Conservation (phyloP, 2,797 vertebrate species). For the Cetoscarus ocellatus region DNA sequence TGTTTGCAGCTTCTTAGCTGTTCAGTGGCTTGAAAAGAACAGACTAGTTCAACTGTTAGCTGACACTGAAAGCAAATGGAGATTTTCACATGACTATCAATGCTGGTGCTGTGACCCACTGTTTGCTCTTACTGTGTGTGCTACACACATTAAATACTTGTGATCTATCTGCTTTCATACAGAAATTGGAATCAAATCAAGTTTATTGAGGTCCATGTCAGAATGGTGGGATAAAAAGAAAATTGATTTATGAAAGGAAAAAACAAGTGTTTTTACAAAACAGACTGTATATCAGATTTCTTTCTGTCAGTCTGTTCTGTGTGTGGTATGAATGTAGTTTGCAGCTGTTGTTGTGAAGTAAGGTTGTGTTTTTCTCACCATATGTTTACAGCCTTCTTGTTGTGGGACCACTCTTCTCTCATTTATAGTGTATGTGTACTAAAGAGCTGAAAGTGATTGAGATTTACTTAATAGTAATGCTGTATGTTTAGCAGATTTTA, state of each 20-base stretch:
- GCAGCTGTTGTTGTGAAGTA: neutral
- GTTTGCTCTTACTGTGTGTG: neutral
- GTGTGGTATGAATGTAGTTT: slow-evolving; percentile 2
- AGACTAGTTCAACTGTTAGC: neutral
- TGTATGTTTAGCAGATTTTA: neutral
- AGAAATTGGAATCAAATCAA: slow-evolving; percentile 15
- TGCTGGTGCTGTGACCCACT: neutral
- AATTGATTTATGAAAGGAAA: neutral
- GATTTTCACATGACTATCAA: neutral
- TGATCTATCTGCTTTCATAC: neutral
- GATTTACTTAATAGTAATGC: too few species aligned
- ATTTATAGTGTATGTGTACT: neutral
- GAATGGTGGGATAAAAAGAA: neutral
- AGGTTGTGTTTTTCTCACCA: neutral
- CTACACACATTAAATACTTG: neutral
- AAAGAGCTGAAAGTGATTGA: too few species aligned
- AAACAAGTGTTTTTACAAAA: neutral
- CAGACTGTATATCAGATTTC: neutral
- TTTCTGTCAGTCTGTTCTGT: too few species aligned
- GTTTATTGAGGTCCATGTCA: slow-evolving; percentile 5
- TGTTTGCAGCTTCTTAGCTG: neutral
- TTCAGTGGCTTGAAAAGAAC: slow-evolving; percentile 8
- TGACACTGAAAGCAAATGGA: slow-evolving; percentile 10
- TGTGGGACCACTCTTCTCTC: neutral
- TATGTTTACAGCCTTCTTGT: neutral